These are phyloP conservation scores for Caenorhabditis sulstoni DNA, from an alignment of 2,888 invertebrate species.

Conservation along the genomic window DNA sequence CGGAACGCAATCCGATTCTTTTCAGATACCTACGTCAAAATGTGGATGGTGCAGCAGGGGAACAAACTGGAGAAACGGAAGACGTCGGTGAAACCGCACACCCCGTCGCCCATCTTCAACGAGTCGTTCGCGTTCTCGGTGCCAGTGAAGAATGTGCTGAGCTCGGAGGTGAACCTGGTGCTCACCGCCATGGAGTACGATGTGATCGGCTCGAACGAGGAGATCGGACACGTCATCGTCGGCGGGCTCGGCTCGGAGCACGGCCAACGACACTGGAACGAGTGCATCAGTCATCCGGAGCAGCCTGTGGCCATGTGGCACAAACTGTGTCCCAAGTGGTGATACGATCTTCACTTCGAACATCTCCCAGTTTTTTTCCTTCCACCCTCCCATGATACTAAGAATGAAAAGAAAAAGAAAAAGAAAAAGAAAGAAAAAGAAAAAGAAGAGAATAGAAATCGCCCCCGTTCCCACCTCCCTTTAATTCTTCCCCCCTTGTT, in stretches of 20 bases:
- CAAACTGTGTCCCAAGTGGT: slow-evolving; percentile 78
- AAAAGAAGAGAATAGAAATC: background rate
- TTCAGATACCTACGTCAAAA: slow-evolving; percentile 80
- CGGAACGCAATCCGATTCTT: slow-evolving; percentile 3
- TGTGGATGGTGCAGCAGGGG: slow-evolving; percentile 80
- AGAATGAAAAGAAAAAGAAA: background rate
- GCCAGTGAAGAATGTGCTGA: slow-evolving; percentile 72
- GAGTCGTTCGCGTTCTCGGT: slow-evolving; percentile 79
- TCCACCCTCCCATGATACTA: too few species aligned
- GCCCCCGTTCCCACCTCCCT: too few species aligned
- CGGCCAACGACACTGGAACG: slow-evolving; percentile 78
- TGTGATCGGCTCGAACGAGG: slow-evolving; percentile 77
- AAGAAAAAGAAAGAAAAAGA: background rate
- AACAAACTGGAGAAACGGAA: slow-evolving; percentile 80
- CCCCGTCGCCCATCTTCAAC: slow-evolving; percentile 78
- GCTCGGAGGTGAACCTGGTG: slow-evolving; percentile 77
- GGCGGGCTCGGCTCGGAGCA: slow-evolving; percentile 75
- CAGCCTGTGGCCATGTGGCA: slow-evolving; percentile 78
- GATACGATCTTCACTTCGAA: too few species aligned
- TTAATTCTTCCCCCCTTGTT: too few species aligned
- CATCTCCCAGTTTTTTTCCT: background rate
- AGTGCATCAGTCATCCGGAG: slow-evolving; percentile 77
- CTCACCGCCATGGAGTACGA: slow-evolving; percentile 80
- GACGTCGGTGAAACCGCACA: slow-evolving; percentile 77
- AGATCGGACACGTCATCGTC: slow-evolving; percentile 79